Evolutionary conservation across 2,888 invertebrate species (phyloP), one percentile per base, ranked within the genome.

Genomic region (Lochmaea crataegi): DNA sequence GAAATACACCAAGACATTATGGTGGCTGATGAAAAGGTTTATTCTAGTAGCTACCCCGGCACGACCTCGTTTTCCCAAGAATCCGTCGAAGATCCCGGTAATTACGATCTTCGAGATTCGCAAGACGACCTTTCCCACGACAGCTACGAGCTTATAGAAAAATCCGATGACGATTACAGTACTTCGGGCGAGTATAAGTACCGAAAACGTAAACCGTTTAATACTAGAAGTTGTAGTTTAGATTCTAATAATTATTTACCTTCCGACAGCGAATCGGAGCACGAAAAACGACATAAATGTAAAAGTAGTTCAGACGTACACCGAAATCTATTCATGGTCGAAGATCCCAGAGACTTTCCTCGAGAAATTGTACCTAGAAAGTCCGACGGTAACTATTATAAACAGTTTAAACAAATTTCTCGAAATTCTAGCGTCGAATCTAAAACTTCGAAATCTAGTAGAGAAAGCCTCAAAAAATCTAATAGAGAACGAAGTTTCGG

Each of bases 81-180:
- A 83, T 91, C 92, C 42, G 89, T 91, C 80, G 92, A 92, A 80
- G 89, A 90, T 81, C 90, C 89, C n/a, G 90, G 90, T 16, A 88
- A 90, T 73, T 91, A 91, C 78, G 91, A 91, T 80, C 88, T 92
- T 75, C 87, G 89, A 61, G 92, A 91, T 77, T 95, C 95, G 11
- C 95, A 95, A 85, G 95, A 95, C 84, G 95, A 96, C 87, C 88
- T 95, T 42, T 94, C 95, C 45, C 95, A 96, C 85, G 96, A 96
- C 85, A 95, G 95, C 82, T 96, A 96, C 85, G 96, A 96, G 85
- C 87, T 96, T 32, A 88, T 95, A 75, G 95, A 95, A 85, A 93
- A 93, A 83, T 92, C 93, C 73, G 91, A 91, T 80, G 93, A 91
- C 82, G 92, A 91, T 82, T 89, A 87, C 73, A 88, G 89, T 75